Percentiles rank a stretch among this genome's conserved stretches.
Evolutionary conservation across 2,888 invertebrate genomes (phyloP).

Genomic region (Ormyrus rosae): DNA sequence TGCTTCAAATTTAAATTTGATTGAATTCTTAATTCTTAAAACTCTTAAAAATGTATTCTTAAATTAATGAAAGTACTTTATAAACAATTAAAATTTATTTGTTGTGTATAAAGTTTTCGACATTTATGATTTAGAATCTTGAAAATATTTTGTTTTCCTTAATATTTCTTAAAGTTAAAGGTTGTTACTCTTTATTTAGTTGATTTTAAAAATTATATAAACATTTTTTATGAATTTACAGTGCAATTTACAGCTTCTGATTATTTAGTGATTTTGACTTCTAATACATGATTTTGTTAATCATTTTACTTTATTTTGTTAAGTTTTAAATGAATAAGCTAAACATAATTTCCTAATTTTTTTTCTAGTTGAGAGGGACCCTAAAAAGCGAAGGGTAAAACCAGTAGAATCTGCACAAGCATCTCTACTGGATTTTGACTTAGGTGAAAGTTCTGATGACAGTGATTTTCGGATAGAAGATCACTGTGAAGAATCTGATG

Average conservation of each 20-base stretch:
- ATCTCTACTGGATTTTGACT: constrained; percentile 87
- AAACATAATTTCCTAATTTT: not conserved
- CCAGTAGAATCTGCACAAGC: constrained; percentile 84
- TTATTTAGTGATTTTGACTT: constrained; percentile 1
- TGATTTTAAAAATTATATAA: not conserved
- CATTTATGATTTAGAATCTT: too few species aligned
- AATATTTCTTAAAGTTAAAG: too few species aligned
- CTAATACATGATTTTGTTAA: not conserved
- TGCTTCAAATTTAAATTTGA: not conserved
- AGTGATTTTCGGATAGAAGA: constrained; percentile 95
- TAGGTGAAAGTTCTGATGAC: constrained; percentile 95
- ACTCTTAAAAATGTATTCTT: not conserved
- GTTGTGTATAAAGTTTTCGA: too few species aligned
- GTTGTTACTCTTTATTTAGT: too few species aligned
- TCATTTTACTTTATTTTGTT: constrained; percentile 11
- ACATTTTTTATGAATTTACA: not conserved
- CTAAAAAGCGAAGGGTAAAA: constrained; percentile 88
- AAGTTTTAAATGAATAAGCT: too few species aligned
- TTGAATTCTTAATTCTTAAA: not conserved
- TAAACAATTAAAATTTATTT: too few species aligned
- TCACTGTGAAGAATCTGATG: constrained; percentile 87
- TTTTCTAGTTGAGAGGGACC: constrained; percentile 81
- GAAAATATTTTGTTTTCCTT: too few species aligned
- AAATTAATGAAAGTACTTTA: not conserved
- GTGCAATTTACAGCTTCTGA: not conserved